phyloP scores from a whole-genome alignment of 2,113 vertebrate species.

The Hyla sarda region DNA sequence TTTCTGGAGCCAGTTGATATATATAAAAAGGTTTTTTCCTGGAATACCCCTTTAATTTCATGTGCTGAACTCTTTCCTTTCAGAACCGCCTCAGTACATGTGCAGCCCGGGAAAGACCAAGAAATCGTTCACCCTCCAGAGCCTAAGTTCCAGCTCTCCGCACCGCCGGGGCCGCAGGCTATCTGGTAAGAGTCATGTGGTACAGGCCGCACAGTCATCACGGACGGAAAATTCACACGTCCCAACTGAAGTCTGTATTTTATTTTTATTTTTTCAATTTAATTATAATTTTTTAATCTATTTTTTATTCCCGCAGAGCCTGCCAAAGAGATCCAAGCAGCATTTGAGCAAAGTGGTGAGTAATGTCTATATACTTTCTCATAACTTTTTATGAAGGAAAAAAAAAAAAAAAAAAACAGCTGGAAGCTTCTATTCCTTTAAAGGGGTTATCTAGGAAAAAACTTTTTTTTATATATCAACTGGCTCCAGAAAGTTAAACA shows the following conservation, averaged over 20 bases:
- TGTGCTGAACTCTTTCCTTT: no score
- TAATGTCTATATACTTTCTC: neutral
- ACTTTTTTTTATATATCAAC: no score
- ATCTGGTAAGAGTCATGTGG: constrained; percentile 73
- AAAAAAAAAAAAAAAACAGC: no score
- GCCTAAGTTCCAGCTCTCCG: constrained; percentile 70
- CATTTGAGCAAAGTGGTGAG: constrained; percentile 64
- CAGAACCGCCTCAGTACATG: constrained; percentile 78
- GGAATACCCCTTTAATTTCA: no score
- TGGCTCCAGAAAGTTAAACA: no score
- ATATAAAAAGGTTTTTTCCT: no score
- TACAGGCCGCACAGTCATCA: neutral
- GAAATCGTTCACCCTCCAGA: constrained; percentile 72
- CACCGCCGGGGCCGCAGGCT: constrained; percentile 77
- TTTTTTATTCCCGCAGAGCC: constrained; percentile 62
- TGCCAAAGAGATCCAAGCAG: constrained; percentile 61
- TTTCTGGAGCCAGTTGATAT: no score
- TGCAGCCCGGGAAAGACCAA: constrained; percentile 77
- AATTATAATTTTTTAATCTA: neutral
- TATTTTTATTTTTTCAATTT: no score
- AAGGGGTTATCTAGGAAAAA: no score
- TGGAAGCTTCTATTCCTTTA: no score
- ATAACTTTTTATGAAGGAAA: neutral
- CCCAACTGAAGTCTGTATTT: no score
- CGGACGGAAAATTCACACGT: neutral